A percentile compares a stretch with the other conserved stretches of the same genome.
These are phyloP conservation scores for Andrena bicolor DNA, from an alignment of 2,888 invertebrate genomes.

Conservation along the genomic window DNA sequence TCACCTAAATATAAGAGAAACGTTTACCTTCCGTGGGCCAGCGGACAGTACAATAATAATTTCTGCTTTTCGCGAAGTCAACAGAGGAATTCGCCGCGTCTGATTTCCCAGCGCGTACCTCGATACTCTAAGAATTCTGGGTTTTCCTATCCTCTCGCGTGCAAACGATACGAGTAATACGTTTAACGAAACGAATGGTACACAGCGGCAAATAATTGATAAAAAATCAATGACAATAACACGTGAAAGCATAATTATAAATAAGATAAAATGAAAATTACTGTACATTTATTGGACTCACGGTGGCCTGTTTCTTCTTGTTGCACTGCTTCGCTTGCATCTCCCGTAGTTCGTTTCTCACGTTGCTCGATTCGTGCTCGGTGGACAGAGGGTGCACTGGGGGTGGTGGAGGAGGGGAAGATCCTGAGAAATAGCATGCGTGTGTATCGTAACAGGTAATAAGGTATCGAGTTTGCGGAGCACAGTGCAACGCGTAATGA, in stretches of 20 bases:
- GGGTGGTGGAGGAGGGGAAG: constrained; percentile 83
- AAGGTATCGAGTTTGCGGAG: too few relatives aligned
- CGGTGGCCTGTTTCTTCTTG: constrained; percentile 87
- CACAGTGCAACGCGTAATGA: too few relatives aligned
- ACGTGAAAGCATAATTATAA: constrained; percentile 65
- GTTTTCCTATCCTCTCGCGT: constrained; percentile 33
- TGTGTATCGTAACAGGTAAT: too few relatives aligned
- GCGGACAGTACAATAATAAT: constrained; percentile 20
- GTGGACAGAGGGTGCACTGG: constrained; percentile 78
- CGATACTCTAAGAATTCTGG: constrained; percentile 24
- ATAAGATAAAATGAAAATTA: constrained; percentile 71
- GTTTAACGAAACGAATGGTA: constrained; percentile 46
- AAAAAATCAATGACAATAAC: constrained; percentile 55
- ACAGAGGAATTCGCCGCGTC: background rate
- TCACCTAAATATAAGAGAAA: constrained; percentile 87
- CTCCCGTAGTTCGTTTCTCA: constrained; percentile 90
- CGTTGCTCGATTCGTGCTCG: constrained; percentile 88
- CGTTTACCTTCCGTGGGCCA: constrained; percentile 67
- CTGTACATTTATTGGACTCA: constrained; percentile 84
- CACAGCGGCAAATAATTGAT: constrained; percentile 78
- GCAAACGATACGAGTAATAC: constrained; percentile 46
- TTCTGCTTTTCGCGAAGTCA: constrained; percentile 22
- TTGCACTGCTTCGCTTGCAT: constrained; percentile 86
- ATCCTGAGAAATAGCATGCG: constrained; percentile 65
- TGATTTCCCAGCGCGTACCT: constrained; percentile 30